A percentile compares a stretch with the other conserved stretches of the same genome.
phyloP scores from a whole-genome alignment of 1,140 invertebrate genomes.

The Leptopilina boulardi region DNA sequence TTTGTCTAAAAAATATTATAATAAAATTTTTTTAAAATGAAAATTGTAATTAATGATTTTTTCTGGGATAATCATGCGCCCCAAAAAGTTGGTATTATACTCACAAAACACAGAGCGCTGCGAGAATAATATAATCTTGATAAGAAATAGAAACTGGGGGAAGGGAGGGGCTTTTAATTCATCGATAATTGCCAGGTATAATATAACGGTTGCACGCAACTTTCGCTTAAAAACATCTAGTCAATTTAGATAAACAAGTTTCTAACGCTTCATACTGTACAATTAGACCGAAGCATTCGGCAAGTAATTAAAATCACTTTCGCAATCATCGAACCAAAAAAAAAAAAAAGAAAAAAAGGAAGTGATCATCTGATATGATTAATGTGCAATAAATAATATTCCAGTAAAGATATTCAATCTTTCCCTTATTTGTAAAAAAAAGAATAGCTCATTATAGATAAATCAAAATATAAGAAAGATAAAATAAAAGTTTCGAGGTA shows the following conservation, averaged over 20 bases:
- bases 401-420: too few relatives aligned
- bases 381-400: neutral
- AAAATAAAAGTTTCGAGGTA: too few relatives aligned
- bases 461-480: too few relatives aligned
- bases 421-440: too few relatives aligned
- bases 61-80: too few relatives aligned
- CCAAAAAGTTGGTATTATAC: neutral
- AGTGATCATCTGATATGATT: neutral
- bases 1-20: too few relatives aligned
- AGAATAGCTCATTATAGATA: too few relatives aligned
- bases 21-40: too few relatives aligned
- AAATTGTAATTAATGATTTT: too few relatives aligned
- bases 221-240: slow-evolving; percentile 13
- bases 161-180: slow-evolving; percentile 14
- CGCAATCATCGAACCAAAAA: neutral
- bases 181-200: slow-evolving; percentile 10
- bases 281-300: slow-evolving; percentile 12
- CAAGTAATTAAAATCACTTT: slow-evolving; percentile 25
- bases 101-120: too few relatives aligned
- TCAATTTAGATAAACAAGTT: slow-evolving; percentile 13
- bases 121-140: slow-evolving; percentile 7
- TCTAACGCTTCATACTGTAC: slow-evolving; percentile 14
- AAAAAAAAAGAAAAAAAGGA: neutral
- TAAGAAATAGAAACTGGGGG: neutral
- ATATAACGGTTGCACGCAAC: neutral